Percentiles rank a stretch among this genome's conserved stretches.
Conservation (phyloP, 2,113 vertebrate species). For the Lathamus discolor region DNA sequence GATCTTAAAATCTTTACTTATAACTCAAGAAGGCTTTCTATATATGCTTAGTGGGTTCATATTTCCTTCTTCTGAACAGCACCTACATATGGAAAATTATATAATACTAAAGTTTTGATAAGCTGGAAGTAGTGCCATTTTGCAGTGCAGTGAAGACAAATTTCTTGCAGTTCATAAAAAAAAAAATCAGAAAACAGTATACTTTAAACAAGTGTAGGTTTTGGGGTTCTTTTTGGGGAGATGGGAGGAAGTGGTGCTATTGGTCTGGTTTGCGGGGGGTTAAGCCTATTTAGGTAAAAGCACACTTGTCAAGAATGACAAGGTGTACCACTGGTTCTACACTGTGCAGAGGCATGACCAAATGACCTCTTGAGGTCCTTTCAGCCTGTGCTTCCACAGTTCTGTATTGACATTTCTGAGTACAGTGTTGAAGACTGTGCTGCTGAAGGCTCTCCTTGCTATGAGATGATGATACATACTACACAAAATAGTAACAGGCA, state of each 20-base stretch:
- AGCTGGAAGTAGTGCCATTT: not conserved
- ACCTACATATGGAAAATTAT: not conserved
- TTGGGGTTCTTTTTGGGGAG: not conserved
- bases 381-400: not conserved
- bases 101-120: not conserved
- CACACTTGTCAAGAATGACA: not conserved
- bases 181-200: not conserved
- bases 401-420: not conserved
- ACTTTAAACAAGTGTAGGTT: not conserved
- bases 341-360: not conserved
- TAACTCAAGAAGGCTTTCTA: not conserved
- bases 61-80: not conserved
- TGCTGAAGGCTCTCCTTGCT: not conserved
- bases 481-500: not conserved
- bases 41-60: not conserved
- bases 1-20: not conserved
- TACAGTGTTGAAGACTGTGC: not conserved
- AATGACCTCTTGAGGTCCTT: not conserved
- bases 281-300: not conserved
- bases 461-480: not conserved
- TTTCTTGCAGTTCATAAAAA: not conserved
- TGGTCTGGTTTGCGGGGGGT: not conserved
- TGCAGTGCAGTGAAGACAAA: not conserved
- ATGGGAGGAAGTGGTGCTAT: not conserved
- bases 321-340: not conserved